Conservation (phyloP, 2,113 vertebrate genomes). For the Monarcha castaneiventris region DNA sequence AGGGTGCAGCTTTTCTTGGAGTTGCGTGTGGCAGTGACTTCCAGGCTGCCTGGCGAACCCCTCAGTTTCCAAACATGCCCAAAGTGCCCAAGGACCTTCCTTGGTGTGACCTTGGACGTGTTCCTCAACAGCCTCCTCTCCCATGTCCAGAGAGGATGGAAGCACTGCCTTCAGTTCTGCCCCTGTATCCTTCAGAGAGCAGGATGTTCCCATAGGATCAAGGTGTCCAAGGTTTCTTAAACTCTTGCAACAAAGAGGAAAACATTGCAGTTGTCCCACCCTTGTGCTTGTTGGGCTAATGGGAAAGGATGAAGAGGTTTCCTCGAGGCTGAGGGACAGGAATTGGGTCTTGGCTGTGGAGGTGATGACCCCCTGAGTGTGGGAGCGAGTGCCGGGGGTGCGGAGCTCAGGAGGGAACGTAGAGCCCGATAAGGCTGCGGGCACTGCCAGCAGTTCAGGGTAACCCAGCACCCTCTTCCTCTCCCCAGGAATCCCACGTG, state of each 20-base stretch:
- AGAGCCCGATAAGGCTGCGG: neutral
- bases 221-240: neutral
- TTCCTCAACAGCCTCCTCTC: neutral
- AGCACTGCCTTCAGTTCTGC: neutral
- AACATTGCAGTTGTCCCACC: rapidly evolving
- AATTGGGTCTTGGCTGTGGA: rapidly evolving
- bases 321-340: neutral
- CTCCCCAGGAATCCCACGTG: neutral
- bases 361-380: neutral
- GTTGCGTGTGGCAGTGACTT: neutral
- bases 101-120: neutral
- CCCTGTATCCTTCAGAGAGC: neutral
- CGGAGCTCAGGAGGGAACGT: neutral
- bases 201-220: neutral
- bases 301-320: neutral
- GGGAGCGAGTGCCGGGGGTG: rapidly evolving
- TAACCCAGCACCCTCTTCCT: neutral
- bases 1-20: neutral
- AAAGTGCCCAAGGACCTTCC: neutral
- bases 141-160: neutral
- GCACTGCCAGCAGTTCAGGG: neutral
- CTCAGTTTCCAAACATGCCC: rapidly evolving
- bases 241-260: neutral
- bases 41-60: neutral
- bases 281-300: neutral